Evolutionary conservation across 2,797 vertebrate species (phyloP), one percentile per base, ranked within the genome.

Genomic region (Cryptoblepharus egeriae): DNA sequence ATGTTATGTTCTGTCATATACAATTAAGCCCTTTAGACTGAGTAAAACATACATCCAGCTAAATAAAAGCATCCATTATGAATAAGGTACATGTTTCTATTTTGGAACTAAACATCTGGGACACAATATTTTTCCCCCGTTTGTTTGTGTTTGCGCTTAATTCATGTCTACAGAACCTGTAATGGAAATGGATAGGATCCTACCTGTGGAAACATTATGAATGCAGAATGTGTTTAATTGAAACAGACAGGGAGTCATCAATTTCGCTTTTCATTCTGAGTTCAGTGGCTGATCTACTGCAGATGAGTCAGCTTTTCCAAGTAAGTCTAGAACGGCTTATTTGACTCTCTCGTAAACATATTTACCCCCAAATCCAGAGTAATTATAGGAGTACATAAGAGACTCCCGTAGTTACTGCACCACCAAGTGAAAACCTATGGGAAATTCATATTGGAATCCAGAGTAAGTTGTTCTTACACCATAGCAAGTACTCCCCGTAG

Each of bases 311-410:
- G 30, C 55, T 75, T 70, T 45, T 60, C 73, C 55, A 82, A 82
- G 61, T 52, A 45, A 71, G 42, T 42, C 67, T 71, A 42, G 49
- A 30, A 18, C 65, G 67, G 58, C 58, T 80, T 49, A 71, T 77
- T 71, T 61, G 67, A 64, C 18, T 82, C 52, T 68, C 52, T 82
- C 32, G 57, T 55, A 75, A 77, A 55, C 45, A n/a, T n/a, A n/a
- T n/a, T n/a, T n/a, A n/a, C n/a, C n/a, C n/a, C n/a, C n/a, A n/a
- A n/a, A n/a, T n/a, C n/a, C n/a, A n/a, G n/a, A n/a, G n/a, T n/a
- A n/a, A n/a, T n/a, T n/a, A n/a, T n/a, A n/a, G n/a, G n/a, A n/a
- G n/a, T n/a, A n/a, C n/a, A n/a, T n/a, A n/a, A n/a, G n/a, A n/a
- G n/a, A n/a, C n/a, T n/a, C n/a, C n/a, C n/a, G n/a, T n/a, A n/a